Percentiles rank a stretch among this genome's conserved stretches.
These are phyloP conservation scores for Cryptoblepharus egeriae DNA, from an alignment of 2,797 vertebrate genomes.

Conservation along the genomic window DNA sequence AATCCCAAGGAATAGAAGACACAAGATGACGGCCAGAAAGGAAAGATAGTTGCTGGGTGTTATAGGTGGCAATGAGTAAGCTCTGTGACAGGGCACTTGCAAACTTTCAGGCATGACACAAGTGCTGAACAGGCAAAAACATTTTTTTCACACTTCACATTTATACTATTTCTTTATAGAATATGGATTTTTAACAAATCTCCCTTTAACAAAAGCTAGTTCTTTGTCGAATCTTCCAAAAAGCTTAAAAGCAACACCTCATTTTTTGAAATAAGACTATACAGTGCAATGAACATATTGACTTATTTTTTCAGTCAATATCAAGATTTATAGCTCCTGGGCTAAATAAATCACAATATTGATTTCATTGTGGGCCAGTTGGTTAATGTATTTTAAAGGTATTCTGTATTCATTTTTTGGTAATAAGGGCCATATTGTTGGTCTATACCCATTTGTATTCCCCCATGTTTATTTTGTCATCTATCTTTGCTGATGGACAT, in stretches of 20 bases:
- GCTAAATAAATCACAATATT: slow-evolving; percentile 84
- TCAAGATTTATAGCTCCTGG: slow-evolving; percentile 81
- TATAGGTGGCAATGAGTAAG: background rate
- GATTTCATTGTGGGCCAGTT: slow-evolving; percentile 78
- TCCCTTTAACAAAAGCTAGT: slow-evolving; percentile 49
- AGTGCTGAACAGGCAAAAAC: background rate
- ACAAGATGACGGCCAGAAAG: too few relatives aligned
- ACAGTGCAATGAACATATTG: slow-evolving; percentile 79
- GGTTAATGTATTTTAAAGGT: slow-evolving; percentile 78
- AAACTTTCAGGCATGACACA: background rate
- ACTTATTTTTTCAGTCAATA: slow-evolving; percentile 81
- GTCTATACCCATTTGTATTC: slow-evolving; percentile 76
- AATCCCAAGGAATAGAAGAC: too few relatives aligned
- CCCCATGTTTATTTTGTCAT: slow-evolving; percentile 66
- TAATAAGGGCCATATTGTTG: slow-evolving; percentile 74
- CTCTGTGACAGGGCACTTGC: background rate
- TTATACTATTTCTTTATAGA: slow-evolving; percentile 18
- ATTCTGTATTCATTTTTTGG: slow-evolving; percentile 83
- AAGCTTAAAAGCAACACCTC: slow-evolving; percentile 55
- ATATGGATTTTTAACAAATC: slow-evolving; percentile 22
- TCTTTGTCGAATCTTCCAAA: slow-evolving; percentile 68
- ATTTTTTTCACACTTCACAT: background rate
- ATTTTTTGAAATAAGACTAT: slow-evolving; percentile 79
- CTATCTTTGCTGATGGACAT: slow-evolving; percentile 68
- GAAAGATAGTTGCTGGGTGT: too few relatives aligned